Base-by-base conservation (phyloP, 2,797 vertebrate genomes). In the Sciaenops ocellatus region DNA sequence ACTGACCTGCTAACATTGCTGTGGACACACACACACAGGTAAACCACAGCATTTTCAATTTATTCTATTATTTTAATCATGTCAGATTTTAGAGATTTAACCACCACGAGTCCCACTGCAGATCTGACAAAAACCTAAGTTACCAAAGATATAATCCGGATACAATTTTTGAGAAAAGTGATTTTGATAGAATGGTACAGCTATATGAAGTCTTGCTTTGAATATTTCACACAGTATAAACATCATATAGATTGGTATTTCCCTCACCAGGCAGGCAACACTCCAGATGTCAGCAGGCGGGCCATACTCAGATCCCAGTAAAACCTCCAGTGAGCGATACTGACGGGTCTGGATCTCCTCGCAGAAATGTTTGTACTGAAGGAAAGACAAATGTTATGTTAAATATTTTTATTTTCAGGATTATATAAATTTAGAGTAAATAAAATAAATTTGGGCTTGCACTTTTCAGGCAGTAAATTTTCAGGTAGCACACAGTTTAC, bases 221-320 rank as follows among this genome's bases (percentile, higher is more conserved):
- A 30, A 47, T 47, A 30, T 38, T 72, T 73, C 24, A 55, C 16
- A 34, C 16, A n/a, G 24, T 62, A 6, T 30, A 18, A 71, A 24
- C 4, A 47, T 48, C 20, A 6, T 10, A 41, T 34, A 18, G 12
- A 52, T 4, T 22, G 9, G 18, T 41, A 67, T 59, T 28, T 34
- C 59, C 54, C 88, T 91, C 92, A 98, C 97, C 97, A 97, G 92
- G 84, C 97, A 98, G 30, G 96, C 97, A 0, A 91, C 91, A 52
- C 97, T 98, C 97, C 97, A 97, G 90, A 98, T 96, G 86, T 98
- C 97, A 0, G 92, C 97, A 18, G 97, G 93, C 7, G 96, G 95
- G 46, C 96, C 85, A 0, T 97, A 98, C 59, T 96, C 95, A 70
- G 95, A 94, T 41, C 97, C 96, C n/a, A 98, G 92, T 30, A 97